phyloP scores from a whole-genome alignment of 1,140 invertebrate species.

The Chelonus insularis region DNA sequence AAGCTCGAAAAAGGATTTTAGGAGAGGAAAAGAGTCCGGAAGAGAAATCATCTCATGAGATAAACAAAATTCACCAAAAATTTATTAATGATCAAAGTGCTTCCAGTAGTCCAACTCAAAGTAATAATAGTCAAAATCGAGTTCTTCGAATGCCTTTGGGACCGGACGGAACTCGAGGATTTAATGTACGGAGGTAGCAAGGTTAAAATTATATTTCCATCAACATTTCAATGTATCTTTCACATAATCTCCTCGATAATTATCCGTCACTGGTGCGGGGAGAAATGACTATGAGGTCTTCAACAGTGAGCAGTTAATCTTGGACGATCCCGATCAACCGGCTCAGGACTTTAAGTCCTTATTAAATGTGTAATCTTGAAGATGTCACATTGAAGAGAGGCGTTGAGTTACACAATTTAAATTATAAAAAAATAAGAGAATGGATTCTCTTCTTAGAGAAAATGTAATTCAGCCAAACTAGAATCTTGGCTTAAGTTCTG shows the following conservation, averaged over 20 bases:
- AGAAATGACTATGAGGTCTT: slow-evolving; percentile 55
- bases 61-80: slow-evolving; percentile 59
- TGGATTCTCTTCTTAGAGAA: too few species aligned
- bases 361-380: slow-evolving; percentile 5
- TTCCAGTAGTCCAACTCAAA: slow-evolving; percentile 14
- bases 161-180: slow-evolving; percentile 65
- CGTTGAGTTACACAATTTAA: too few species aligned
- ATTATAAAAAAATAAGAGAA: too few species aligned
- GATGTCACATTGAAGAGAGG: too few species aligned
- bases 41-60: slow-evolving; percentile 66
- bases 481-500: too few species aligned
- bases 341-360: neutral
- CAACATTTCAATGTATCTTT: slow-evolving; percentile 42
- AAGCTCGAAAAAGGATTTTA: slow-evolving; percentile 80
- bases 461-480: too few species aligned
- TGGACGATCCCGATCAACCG: slow-evolving; percentile 16
- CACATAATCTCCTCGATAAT: slow-evolving; percentile 31
- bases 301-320: slow-evolving; percentile 38
- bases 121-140: slow-evolving; percentile 43
- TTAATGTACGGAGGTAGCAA: slow-evolving; percentile 64
- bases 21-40: slow-evolving; percentile 79
- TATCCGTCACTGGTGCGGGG: slow-evolving; percentile 17
- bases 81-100: slow-evolving; percentile 20
- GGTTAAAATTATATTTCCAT: slow-evolving; percentile 30
- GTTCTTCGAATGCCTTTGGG: slow-evolving; percentile 62